Evolutionary conservation across 2,888 invertebrate genomes (phyloP).

Genomic region (Drosophila birchii): DNA sequence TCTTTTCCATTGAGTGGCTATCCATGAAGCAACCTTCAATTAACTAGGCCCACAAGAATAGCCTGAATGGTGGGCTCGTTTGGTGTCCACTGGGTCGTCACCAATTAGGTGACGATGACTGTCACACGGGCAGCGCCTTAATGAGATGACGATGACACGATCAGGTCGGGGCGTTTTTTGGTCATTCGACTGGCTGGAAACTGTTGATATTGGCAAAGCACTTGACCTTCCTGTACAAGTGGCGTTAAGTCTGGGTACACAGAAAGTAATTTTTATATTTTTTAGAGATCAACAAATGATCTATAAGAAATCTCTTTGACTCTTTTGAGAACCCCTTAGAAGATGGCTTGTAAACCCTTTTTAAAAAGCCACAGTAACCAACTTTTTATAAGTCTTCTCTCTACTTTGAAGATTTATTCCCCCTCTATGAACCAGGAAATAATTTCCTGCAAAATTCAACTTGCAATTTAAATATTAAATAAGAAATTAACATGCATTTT

Average conservation of each 20-base stretch:
- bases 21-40: slow-evolving; percentile 31
- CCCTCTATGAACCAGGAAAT: not conserved
- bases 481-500: not conserved
- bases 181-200: slow-evolving; percentile 17
- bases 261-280: slow-evolving; percentile 13
- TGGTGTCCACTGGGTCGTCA: slow-evolving; percentile 57
- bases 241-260: slow-evolving; percentile 10
- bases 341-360: no score
- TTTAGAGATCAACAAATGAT: no score
- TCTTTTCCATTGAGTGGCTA: slow-evolving; percentile 1
- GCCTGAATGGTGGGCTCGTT: slow-evolving; percentile 12
- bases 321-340: no score
- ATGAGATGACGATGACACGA: slow-evolving; percentile 49
- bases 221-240: slow-evolving; percentile 47
- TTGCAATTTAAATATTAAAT: slow-evolving; percentile 17
- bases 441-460: not conserved
- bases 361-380: no score
- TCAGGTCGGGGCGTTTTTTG: slow-evolving; percentile 28
- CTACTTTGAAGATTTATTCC: not conserved
- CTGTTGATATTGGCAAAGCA: slow-evolving; percentile 49
- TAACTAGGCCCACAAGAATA: slow-evolving; percentile 33
- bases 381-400: no score
- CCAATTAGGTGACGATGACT: slow-evolving; percentile 60
- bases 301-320: no score
- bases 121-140: slow-evolving; percentile 36